Conservation (phyloP, 2,888 invertebrate species). For the Troglohyphantes excavatus region DNA sequence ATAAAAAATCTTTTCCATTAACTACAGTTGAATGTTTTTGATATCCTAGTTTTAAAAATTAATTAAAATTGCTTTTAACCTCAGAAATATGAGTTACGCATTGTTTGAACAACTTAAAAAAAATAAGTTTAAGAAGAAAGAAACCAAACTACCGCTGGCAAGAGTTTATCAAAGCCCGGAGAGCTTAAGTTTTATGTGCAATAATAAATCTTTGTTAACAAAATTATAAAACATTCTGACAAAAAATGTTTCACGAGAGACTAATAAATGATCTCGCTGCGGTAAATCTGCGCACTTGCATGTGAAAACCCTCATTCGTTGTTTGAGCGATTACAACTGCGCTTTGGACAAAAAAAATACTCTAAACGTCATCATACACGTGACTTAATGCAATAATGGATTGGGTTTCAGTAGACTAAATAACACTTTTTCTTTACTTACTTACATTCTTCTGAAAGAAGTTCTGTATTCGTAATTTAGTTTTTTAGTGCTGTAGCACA, state of each 20-base stretch:
- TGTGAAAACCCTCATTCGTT: neutral
- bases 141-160: neutral
- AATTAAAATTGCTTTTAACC: too few species aligned
- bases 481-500: slow-evolving; percentile 41
- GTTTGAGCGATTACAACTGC: slow-evolving; percentile 6
- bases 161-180: neutral
- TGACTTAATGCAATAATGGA: slow-evolving; percentile 56
- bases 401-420: slow-evolving; percentile 46
- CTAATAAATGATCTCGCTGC: neutral
- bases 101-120: too few species aligned
- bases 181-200: neutral
- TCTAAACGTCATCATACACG: slow-evolving; percentile 38
- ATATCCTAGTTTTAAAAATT: too few species aligned
- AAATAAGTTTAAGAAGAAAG: neutral
- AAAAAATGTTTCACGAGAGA: neutral
- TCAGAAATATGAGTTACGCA: too few species aligned
- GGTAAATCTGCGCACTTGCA: neutral
- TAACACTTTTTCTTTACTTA: slow-evolving; percentile 52
- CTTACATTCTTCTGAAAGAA: slow-evolving; percentile 30
- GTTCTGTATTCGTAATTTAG: slow-evolving; percentile 39
- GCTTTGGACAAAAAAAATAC: neutral
- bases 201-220: slow-evolving; percentile 4
- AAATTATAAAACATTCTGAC: neutral
- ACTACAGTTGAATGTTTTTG: too few species aligned
- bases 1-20: too few species aligned